Evolutionary conservation across 1,140 invertebrate genomes (phyloP).

Genomic region (Drosophila navojoa): DNA sequence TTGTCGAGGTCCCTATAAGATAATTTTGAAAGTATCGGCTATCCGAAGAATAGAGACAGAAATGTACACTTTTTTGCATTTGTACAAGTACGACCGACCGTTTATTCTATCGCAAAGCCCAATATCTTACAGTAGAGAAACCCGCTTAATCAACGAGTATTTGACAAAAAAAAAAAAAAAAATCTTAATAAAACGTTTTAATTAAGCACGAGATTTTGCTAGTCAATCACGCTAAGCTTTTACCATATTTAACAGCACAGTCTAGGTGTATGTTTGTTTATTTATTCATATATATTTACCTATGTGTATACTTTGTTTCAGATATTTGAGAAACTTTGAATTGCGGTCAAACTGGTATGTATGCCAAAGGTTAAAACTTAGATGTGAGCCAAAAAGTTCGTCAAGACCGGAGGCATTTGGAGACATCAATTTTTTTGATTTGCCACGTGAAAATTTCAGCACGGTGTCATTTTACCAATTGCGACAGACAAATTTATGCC

Average conservation of each 20-base stretch:
- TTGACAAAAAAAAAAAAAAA: too few relatives aligned
- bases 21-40: too few relatives aligned
- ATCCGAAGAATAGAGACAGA: too few relatives aligned
- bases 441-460: not conserved
- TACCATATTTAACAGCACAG: not conserved
- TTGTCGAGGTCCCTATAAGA: too few relatives aligned
- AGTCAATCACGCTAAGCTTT: not conserved
- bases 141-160: not conserved
- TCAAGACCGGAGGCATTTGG: conserved; percentile 13
- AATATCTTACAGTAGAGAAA: too few relatives aligned
- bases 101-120: too few relatives aligned
- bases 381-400: not conserved
- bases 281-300: not conserved
- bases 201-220: not conserved
- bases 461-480: conserved; percentile 12
- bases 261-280: not conserved
- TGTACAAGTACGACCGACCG: too few relatives aligned
- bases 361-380: conserved; percentile 15
- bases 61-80: too few relatives aligned
- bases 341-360: conserved; percentile 9
- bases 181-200: not conserved
- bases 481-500: not conserved
- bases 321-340: conserved; percentile 3
- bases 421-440: conserved; percentile 19
- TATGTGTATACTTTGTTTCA: conserved; percentile 1